phyloP scores from a whole-genome alignment of 2,113 vertebrate species.

The Eptesicus fuscus region DNA sequence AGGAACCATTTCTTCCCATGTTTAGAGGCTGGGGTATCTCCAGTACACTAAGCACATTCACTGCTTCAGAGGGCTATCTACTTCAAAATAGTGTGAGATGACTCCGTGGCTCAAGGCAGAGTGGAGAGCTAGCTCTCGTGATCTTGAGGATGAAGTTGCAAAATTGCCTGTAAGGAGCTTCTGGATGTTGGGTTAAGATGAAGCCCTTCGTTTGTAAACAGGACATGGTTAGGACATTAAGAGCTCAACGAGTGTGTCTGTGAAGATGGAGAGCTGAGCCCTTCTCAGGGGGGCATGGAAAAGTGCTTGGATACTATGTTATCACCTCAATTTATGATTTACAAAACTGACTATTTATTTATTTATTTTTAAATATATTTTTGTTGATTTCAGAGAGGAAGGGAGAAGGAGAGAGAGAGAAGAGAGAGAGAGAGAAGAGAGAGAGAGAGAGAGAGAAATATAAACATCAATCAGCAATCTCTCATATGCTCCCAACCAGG shows the following conservation, averaged over 20 bases:
- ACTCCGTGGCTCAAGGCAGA: too few species aligned
- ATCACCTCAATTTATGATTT: background rate
- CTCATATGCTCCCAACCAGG: background rate
- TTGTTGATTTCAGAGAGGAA: background rate
- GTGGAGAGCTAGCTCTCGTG: too few species aligned
- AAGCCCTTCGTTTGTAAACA: background rate
- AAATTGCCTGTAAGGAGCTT: background rate
- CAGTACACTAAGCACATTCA: too few species aligned
- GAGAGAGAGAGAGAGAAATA: too few species aligned
- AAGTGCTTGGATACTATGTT: background rate
- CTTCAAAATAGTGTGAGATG: too few species aligned
- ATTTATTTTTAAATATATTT: background rate
- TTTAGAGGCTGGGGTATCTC: too few species aligned
- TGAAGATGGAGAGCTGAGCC: background rate
- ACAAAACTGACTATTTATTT: background rate
- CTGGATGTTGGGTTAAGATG: background rate
- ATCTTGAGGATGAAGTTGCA: background rate
- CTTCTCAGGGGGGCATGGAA: background rate
- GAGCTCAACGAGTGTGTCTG: background rate
- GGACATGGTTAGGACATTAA: background rate
- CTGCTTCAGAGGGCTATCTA: too few species aligned
- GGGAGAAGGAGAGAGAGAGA: fast-evolving
- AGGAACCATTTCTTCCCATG: too few species aligned
- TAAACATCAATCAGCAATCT: background rate
- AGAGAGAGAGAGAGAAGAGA: too few species aligned